These are phyloP conservation scores for Cygnus buccinator DNA, from an alignment of 2,113 vertebrate species.

Conservation along the genomic window DNA sequence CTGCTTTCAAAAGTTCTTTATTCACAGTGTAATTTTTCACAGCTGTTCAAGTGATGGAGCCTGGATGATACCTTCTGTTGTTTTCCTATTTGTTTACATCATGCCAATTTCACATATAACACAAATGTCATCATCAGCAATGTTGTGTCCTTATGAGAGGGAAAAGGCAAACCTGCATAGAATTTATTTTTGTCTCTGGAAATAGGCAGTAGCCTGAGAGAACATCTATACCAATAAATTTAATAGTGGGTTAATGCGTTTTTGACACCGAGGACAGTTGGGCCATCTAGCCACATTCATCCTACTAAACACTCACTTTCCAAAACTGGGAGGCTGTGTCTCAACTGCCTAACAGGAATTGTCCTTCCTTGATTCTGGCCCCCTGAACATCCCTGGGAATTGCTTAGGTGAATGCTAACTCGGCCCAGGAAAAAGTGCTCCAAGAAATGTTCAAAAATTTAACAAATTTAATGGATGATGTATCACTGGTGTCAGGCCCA, in stretches of 20 bases:
- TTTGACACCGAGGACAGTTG: neutral
- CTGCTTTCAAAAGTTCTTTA: conserved; percentile 3
- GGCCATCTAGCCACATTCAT: neutral
- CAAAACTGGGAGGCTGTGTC: neutral
- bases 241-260: neutral
- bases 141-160: neutral
- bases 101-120: conserved; percentile 13
- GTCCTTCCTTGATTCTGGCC: neutral
- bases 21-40: neutral
- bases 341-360: neutral
- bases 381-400: neutral
- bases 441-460: neutral
- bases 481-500: neutral
- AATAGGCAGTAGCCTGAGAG: neutral
- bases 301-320: neutral
- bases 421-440: neutral
- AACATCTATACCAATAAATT: neutral
- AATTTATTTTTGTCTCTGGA: neutral
- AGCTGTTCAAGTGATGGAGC: conserved; percentile 16
- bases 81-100: conserved; percentile 50
- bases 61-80: conserved; percentile 48
- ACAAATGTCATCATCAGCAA: neutral
- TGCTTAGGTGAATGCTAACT: neutral
- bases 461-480: neutral
- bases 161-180: neutral